A percentile compares a stretch with the other conserved stretches of the same genome.
Conservation (phyloP, 2,113 vertebrate species). For the Toxostoma redivivum region DNA sequence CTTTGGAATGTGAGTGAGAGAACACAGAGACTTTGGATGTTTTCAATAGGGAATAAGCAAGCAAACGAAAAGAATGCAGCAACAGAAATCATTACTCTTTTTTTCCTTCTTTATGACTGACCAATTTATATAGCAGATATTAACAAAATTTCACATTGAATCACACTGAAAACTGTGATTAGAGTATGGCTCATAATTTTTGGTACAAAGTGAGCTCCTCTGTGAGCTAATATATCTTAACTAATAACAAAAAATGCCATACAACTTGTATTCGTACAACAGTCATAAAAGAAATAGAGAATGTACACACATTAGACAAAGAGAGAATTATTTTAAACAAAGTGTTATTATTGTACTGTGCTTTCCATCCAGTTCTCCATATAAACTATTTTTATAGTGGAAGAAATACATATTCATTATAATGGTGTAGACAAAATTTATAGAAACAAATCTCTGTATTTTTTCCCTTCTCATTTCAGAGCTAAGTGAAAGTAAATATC, state of each 20-base stretch:
- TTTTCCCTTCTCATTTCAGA: constrained; percentile 41
- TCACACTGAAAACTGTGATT: constrained; percentile 23
- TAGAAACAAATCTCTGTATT: constrained; percentile 10
- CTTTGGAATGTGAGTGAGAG: neutral
- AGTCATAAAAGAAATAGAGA: constrained; percentile 33
- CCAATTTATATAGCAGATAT: neutral
- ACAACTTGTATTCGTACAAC: neutral
- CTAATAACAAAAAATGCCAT: constrained; percentile 31
- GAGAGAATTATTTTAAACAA: constrained; percentile 8
- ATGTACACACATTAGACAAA: constrained; percentile 17
- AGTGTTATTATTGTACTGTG: neutral
- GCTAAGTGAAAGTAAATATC: neutral
- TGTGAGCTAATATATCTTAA: constrained; percentile 50
- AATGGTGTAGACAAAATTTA: constrained; percentile 36
- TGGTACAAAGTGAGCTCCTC: neutral
- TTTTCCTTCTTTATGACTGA: neutral
- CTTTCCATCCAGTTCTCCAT: constrained; percentile 27
- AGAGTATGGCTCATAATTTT: neutral
- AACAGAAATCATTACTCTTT: neutral
- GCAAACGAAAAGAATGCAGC: neutral
- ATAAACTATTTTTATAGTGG: constrained; percentile 20
- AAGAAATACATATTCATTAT: constrained; percentile 41
- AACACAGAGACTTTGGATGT: neutral
- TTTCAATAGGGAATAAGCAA: neutral
- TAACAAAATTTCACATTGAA: neutral